Percentiles rank a stretch among this genome's conserved stretches.
phyloP scores from a whole-genome alignment of 2,797 vertebrate genomes.

The Molossus alvarezi region DNA sequence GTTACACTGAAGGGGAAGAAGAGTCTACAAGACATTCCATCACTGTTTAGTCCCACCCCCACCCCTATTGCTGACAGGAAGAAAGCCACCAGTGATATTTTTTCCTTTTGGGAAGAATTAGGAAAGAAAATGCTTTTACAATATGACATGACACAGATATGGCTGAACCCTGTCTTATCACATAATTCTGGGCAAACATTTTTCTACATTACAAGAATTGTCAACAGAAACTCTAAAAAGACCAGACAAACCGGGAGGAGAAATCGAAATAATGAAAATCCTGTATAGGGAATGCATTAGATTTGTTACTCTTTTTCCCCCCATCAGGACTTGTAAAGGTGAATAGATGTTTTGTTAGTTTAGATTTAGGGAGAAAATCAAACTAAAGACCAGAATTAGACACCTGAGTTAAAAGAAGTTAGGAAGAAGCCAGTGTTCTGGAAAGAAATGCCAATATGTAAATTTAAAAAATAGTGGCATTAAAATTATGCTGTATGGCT shows the following conservation, averaged over 20 bases:
- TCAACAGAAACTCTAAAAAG: not conserved
- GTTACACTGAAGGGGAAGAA: not conserved
- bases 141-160: not conserved
- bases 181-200: conserved; percentile 26
- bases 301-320: not conserved
- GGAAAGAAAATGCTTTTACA: conserved; percentile 34
- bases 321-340: not conserved
- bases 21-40: not conserved
- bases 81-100: not conserved
- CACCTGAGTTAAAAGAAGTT: conserved; percentile 1
- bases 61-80: not conserved
- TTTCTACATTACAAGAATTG: not conserved
- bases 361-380: conserved; percentile 23
- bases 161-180: not conserved
- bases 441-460: conserved; percentile 8
- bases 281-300: not conserved
- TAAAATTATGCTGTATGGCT: not conserved
- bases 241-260: not conserved
- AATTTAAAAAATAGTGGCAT: not conserved
- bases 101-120: conserved; percentile 10
- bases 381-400: not conserved
- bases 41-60: not conserved
- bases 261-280: not conserved
- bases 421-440: not conserved
- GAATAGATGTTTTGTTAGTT: conserved; percentile 23